Conservation (phyloP, 2,888 invertebrate genomes). For the Apamea crenata region DNA sequence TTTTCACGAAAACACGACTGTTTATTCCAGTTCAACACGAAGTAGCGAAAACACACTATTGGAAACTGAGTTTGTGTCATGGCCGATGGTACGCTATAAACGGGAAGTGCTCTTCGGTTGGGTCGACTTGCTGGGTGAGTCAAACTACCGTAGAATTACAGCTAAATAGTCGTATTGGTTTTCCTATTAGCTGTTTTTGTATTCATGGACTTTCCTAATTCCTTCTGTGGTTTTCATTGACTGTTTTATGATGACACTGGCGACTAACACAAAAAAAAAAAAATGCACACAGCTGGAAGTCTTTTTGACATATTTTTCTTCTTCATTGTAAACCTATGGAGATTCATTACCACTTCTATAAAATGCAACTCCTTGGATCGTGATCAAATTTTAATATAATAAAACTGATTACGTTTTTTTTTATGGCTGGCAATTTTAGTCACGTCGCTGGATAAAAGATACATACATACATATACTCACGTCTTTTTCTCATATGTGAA, state of each 20-base stretch:
- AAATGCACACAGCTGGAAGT: no score
- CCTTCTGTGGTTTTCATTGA: slow-evolving; percentile 25
- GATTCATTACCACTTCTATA: background rate
- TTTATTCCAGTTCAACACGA: slow-evolving; percentile 52
- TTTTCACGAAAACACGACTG: background rate
- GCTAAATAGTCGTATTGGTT: slow-evolving; percentile 23
- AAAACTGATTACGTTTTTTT: background rate
- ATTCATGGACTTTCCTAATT: slow-evolving; percentile 22
- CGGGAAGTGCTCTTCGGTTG: slow-evolving; percentile 95
- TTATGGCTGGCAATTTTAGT: background rate
- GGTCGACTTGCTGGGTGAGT: slow-evolving; percentile 94
- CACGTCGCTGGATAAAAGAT: background rate
- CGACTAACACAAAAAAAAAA: background rate
- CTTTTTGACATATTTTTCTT: background rate
- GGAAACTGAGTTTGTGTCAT: slow-evolving; percentile 93
- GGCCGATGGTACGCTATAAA: slow-evolving; percentile 95
- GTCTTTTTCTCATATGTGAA: background rate
- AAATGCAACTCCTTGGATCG: background rate
- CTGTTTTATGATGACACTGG: background rate
- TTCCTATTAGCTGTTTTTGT: slow-evolving; percentile 33
- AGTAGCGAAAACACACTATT: slow-evolving; percentile 80
- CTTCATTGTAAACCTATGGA: background rate
- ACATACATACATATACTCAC: no score
- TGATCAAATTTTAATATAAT: background rate
- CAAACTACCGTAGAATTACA: slow-evolving; percentile 23